Percentiles rank a stretch among this genome's conserved stretches.
Evolutionary conservation across 2,113 vertebrate species (phyloP).

Genomic region (Otus sunia): DNA sequence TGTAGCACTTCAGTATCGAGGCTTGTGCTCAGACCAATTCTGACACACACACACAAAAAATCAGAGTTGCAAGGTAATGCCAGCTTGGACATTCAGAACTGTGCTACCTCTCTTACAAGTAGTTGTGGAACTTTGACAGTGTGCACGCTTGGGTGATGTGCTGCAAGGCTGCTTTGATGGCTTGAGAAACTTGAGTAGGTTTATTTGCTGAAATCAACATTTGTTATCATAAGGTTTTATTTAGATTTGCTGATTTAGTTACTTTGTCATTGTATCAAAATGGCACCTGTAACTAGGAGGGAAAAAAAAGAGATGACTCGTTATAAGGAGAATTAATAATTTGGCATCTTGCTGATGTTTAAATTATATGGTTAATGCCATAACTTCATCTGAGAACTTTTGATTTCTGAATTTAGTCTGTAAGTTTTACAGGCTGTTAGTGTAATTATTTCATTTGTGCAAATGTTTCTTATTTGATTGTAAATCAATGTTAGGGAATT

Average conservation of each 20-base stretch:
- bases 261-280: neutral
- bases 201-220: neutral
- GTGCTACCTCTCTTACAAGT: neutral
- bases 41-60: neutral
- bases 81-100: neutral
- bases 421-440: neutral
- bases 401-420: neutral
- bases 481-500: neutral
- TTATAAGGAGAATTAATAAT: neutral
- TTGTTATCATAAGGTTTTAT: neutral
- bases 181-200: neutral
- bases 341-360: neutral
- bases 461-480: neutral
- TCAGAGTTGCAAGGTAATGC: neutral
- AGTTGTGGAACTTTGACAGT: neutral
- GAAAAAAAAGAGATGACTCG: neutral
- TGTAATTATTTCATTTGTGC: neutral
- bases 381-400: neutral
- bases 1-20: rapidly evolving
- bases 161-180: neutral
- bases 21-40: neutral
- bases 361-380: neutral
- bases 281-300: neutral
- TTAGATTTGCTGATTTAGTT: neutral
- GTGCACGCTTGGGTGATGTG: neutral